Conservation (phyloP, 2,888 invertebrate species). For the Pheosia gnoma region DNA sequence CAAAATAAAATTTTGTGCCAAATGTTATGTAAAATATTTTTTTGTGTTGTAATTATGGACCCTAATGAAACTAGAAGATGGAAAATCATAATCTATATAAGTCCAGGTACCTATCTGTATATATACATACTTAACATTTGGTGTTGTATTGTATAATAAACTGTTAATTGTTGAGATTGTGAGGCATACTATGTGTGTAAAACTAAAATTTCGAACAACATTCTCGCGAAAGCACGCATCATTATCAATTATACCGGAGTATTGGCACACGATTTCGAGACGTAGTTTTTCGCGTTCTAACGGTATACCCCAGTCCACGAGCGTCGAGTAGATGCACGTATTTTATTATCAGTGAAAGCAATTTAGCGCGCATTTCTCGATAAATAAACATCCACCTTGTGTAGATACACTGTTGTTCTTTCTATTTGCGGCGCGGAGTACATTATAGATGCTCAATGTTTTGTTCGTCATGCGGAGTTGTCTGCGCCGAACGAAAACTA, state of each 20-base stretch:
- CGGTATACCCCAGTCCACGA: constrained; percentile 15
- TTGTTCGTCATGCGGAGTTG: constrained; percentile 14
- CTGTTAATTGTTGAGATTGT: constrained; percentile 12
- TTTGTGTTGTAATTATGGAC: too few relatives aligned
- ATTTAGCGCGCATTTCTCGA: constrained; percentile 70
- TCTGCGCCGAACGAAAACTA: constrained; percentile 5
- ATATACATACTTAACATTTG: constrained; percentile 26
- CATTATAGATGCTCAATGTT: constrained; percentile 35
- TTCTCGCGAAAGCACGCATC: neutral
- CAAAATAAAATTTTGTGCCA: too few relatives aligned
- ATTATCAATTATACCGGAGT: constrained; percentile 6
- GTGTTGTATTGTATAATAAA: constrained; percentile 16
- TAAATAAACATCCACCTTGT: constrained; percentile 60
- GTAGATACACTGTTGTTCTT: constrained; percentile 40
- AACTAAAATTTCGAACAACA: neutral
- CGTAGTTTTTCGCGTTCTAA: constrained; percentile 19
- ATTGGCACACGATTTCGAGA: neutral
- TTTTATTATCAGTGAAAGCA: constrained; percentile 66
- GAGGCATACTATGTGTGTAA: constrained; percentile 6
- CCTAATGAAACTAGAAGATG: too few relatives aligned
- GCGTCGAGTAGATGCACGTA: constrained; percentile 20
- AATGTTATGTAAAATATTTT: too few relatives aligned
- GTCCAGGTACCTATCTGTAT: constrained; percentile 8
- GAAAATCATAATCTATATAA: neutral
- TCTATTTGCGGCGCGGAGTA: constrained; percentile 48